These are phyloP conservation scores for Pterophyllum scalare DNA, from an alignment of 2,113 vertebrate genomes.

Conservation along the genomic window DNA sequence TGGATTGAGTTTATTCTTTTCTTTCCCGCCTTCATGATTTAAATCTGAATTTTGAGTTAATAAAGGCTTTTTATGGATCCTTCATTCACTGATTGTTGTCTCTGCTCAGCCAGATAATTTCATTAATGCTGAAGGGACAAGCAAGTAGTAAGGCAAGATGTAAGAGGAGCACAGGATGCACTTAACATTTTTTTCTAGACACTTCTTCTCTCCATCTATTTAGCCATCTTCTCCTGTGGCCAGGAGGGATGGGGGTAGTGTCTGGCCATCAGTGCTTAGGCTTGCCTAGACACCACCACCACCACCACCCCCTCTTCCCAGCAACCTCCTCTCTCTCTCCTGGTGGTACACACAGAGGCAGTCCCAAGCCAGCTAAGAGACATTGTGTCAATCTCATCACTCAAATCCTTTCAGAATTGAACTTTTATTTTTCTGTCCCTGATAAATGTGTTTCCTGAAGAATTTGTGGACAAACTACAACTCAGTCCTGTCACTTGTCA, in stretches of 20 bases:
- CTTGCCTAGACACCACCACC: not conserved
- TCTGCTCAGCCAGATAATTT: not conserved
- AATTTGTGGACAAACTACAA: too few relatives aligned
- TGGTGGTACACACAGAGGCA: too few relatives aligned
- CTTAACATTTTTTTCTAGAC: not conserved
- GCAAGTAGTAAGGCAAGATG: not conserved
- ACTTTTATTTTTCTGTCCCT: too few relatives aligned
- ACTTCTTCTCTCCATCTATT: not conserved
- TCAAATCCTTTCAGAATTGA: too few relatives aligned
- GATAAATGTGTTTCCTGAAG: too few relatives aligned
- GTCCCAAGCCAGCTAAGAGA: not conserved
- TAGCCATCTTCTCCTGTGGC: not conserved
- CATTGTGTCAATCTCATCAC: too few relatives aligned
- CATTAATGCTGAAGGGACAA: not conserved
- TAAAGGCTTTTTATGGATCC: not conserved
- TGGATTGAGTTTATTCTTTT: fast-evolving
- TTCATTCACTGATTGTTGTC: not conserved
- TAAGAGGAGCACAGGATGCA: not conserved
- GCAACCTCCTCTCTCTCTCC: not conserved
- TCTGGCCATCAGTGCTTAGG: too few relatives aligned
- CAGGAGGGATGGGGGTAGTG: too few relatives aligned
- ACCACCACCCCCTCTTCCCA: not conserved
- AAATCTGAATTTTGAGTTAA: not conserved
- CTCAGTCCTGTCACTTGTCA: too few relatives aligned
- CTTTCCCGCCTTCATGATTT: not conserved